A percentile compares a stretch with the other conserved stretches of the same genome.
These are phyloP conservation scores for Micromesistius poutassou DNA, from an alignment of 2,797 vertebrate genomes.

Conservation along the genomic window DNA sequence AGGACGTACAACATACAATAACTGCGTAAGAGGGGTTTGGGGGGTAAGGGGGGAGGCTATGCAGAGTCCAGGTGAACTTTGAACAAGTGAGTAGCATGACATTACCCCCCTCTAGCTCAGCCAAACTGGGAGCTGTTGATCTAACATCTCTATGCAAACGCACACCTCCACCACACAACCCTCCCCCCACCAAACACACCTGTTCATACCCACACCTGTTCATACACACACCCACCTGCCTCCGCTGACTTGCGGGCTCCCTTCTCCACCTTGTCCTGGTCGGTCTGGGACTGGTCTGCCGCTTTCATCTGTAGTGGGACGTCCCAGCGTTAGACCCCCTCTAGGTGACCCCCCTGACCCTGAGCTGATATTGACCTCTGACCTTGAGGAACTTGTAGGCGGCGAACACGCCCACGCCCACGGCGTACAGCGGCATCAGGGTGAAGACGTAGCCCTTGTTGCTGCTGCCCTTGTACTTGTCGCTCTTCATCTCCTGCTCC, in stretches of 20 bases:
- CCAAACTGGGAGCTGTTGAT: not conserved
- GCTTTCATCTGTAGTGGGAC: slow-evolving; percentile 76
- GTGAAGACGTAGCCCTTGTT: slow-evolving; percentile 88
- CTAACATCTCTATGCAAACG: not conserved
- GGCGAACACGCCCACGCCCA: slow-evolving; percentile 86
- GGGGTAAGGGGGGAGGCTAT: no score
- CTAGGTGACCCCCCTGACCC: not conserved
- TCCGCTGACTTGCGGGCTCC: slow-evolving; percentile 80
- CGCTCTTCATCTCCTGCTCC: slow-evolving; percentile 83
- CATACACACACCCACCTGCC: slow-evolving; percentile 45
- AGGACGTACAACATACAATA: no score
- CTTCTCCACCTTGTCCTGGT: slow-evolving; percentile 71
- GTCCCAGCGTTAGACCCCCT: not conserved
- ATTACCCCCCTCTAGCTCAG: not conserved
- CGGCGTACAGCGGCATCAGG: slow-evolving; percentile 86
- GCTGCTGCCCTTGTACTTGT: slow-evolving; percentile 75
- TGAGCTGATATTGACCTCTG: not conserved
- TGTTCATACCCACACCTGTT: slow-evolving; percentile 50
- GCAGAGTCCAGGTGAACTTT: no score
- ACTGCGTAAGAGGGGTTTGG: no score
- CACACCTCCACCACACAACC: not conserved
- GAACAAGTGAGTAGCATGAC: no score
- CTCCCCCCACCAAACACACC: not conserved
- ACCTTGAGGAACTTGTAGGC: slow-evolving; percentile 90
- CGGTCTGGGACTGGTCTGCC: slow-evolving; percentile 70